Base-by-base conservation (phyloP, 2,113 vertebrate genomes). In the Lophochroa leadbeateri region DNA sequence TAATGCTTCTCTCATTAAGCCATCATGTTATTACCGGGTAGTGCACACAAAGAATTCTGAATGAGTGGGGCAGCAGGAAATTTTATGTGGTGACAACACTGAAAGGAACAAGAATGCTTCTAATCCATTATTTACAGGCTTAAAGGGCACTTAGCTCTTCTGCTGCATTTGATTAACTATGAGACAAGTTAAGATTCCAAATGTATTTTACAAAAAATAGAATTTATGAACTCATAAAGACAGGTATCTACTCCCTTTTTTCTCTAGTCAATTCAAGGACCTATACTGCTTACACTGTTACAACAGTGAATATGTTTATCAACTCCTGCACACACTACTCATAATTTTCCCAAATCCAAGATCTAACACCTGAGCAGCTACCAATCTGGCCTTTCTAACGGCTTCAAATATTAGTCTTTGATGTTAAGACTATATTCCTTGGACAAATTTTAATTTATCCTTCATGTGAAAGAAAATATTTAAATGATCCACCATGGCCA, bases 111-210 rank as follows among this genome's bases (percentile, higher is more conserved):
- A 82, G 49, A 96, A 94, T 23, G 46, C 49, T 77, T 95, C 52
- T 85, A 82, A 92, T 83, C 20, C 31, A 90, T 93, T 95, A 95
- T 82, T 95, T 63, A 91, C 11, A 69, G 9, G 20, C 57, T 75
- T 88, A 79, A 96, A 91, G 75, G 35, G 19, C 67, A 91, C 52
- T 65, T 37, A 78, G 47, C 7, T 71, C 47, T 85, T 82, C 8
- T 24, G 11, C 47, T 85, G 63, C 19, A 33, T 94, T 84, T 84
- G 79, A 82, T 87, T 89, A 91, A 77, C 69, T 31, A 92, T 8
- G 44, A 88, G 83, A 80, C 2, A 2, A 86, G 18, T 35, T 60
- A 77, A 69, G 19, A 52, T 55, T 88, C 88, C 39, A 55, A 82
- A 60, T 8, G 27, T 16, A 16, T 8, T 75, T 68, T 28, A 71